A percentile compares a stretch with the other conserved stretches of the same genome.
These are phyloP conservation scores for Xestia rhomboidea DNA, from an alignment of 2,888 invertebrate species.

Conservation along the genomic window DNA sequence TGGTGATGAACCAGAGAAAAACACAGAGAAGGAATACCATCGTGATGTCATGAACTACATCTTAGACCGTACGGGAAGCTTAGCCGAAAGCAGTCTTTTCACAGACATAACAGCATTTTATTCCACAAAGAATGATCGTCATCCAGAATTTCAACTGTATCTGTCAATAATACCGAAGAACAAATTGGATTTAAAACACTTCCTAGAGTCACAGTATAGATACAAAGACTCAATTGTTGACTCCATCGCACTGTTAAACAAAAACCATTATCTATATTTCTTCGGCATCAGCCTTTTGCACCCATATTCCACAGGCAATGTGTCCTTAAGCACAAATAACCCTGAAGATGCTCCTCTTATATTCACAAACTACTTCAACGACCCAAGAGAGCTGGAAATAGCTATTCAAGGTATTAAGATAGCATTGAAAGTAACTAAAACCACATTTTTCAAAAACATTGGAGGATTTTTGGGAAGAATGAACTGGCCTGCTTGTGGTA, in stretches of 20 bases:
- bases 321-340: slow-evolving; percentile 55
- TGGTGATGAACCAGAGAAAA: slow-evolving; percentile 41
- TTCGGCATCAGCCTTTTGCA: slow-evolving; percentile 54
- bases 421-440: slow-evolving; percentile 39
- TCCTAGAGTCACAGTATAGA: slow-evolving; percentile 21
- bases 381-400: slow-evolving; percentile 48
- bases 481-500: slow-evolving; percentile 46
- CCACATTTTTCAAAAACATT: slow-evolving; percentile 48
- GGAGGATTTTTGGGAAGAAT: slow-evolving; percentile 58
- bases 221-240: slow-evolving; percentile 45
- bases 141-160: slow-evolving; percentile 53
- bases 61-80: slow-evolving; percentile 36
- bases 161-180: slow-evolving; percentile 47
- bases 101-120: slow-evolving; percentile 58
- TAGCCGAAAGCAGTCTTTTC: slow-evolving; percentile 42
- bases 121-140: slow-evolving; percentile 24
- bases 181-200: slow-evolving; percentile 22
- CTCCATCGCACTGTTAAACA: slow-evolving; percentile 37
- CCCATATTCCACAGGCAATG: slow-evolving; percentile 57
- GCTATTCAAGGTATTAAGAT: slow-evolving; percentile 52
- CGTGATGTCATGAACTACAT: slow-evolving; percentile 39
- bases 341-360: slow-evolving; percentile 50
- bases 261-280: slow-evolving; percentile 48
- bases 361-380: slow-evolving; percentile 53
- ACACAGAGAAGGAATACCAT: slow-evolving; percentile 15